Conservation (phyloP, 1,140 invertebrate species). For the Radopholus similis region DNA sequence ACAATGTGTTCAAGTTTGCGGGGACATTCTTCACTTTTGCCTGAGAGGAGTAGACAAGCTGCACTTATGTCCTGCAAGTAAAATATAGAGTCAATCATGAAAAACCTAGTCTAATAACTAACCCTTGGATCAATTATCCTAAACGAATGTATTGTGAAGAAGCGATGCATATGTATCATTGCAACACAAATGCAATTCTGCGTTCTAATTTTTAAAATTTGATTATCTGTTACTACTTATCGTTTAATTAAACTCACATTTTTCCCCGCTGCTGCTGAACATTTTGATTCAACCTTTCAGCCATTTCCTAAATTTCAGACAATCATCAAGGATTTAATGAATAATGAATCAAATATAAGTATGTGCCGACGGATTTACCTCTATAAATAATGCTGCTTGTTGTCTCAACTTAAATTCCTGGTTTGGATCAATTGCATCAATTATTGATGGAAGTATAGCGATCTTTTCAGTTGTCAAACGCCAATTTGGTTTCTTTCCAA, state of each 20-base stretch:
- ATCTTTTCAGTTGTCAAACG: conserved; percentile 10
- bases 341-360: not conserved
- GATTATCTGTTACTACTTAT: not conserved
- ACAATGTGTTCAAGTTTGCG: conserved; percentile 39
- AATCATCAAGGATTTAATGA: too few relatives aligned
- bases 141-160: conserved; percentile 36
- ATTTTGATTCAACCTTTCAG: conserved; percentile 12
- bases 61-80: conserved; percentile 37
- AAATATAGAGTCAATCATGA: not conserved
- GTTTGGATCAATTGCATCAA: conserved; percentile 1
- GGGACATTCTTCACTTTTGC: conserved; percentile 42
- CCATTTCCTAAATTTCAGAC: conserved; percentile 8
- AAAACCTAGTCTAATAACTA: conserved; percentile 13
- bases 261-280: conserved; percentile 8
- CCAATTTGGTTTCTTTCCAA: conserved; percentile 19
- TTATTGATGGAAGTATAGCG: conserved; percentile 7
- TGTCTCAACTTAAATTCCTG: conserved; percentile 8
- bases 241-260: conserved; percentile 10
- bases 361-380: too few relatives aligned
- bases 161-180: conserved; percentile 28
- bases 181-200: conserved; percentile 26
- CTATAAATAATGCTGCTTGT: conserved; percentile 6
- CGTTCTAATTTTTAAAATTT: conserved; percentile 4
- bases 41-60: conserved; percentile 32
- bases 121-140: conserved; percentile 32